Percentiles rank a stretch among this genome's conserved stretches.
phyloP scores from a whole-genome alignment of 2,888 invertebrate species.

The Clostera curtula region DNA sequence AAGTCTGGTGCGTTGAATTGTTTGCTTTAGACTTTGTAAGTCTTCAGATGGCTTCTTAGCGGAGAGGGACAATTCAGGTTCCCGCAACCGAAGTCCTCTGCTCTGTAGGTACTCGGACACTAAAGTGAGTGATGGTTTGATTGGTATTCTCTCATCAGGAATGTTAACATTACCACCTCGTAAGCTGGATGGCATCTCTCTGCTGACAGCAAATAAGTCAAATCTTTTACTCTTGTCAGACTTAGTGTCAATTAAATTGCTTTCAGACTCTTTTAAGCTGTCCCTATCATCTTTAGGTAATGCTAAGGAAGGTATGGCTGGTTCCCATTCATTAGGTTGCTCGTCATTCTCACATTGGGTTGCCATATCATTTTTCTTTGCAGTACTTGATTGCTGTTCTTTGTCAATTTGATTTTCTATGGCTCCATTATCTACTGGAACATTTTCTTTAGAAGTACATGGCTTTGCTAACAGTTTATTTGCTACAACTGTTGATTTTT shows the following conservation, averaged over 20 bases:
- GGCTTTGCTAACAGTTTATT: constrained; percentile 33
- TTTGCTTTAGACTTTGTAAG: constrained; percentile 50
- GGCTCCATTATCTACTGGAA: constrained; percentile 8
- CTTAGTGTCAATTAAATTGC: constrained; percentile 30
- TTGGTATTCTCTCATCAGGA: constrained; percentile 23
- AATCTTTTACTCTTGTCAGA: constrained; percentile 38
- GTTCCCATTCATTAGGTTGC: constrained; percentile 44
- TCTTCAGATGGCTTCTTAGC: constrained; percentile 40
- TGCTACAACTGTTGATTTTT: constrained; percentile 38
- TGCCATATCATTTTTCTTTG: constrained; percentile 45
- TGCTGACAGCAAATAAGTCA: constrained; percentile 61
- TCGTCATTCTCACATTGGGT: constrained; percentile 55
- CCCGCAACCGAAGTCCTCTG: constrained; percentile 49
- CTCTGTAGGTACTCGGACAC: constrained; percentile 60
- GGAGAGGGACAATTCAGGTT: constrained; percentile 24
- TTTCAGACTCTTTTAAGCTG: constrained; percentile 31
- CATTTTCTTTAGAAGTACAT: constrained; percentile 19
- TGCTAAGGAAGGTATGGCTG: constrained; percentile 38
- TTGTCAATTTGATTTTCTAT: constrained; percentile 17
- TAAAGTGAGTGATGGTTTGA: constrained; percentile 46
- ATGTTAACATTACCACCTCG: constrained; percentile 33
- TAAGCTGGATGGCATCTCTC: constrained; percentile 61
- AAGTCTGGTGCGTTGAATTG: constrained; percentile 46
- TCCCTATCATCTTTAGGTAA: constrained; percentile 43
- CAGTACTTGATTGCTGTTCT: constrained; percentile 13